A percentile compares a stretch with the other conserved stretches of the same genome.
Conservation (phyloP, 2,888 invertebrate genomes). For the Sinohyriopsis cumingii region DNA sequence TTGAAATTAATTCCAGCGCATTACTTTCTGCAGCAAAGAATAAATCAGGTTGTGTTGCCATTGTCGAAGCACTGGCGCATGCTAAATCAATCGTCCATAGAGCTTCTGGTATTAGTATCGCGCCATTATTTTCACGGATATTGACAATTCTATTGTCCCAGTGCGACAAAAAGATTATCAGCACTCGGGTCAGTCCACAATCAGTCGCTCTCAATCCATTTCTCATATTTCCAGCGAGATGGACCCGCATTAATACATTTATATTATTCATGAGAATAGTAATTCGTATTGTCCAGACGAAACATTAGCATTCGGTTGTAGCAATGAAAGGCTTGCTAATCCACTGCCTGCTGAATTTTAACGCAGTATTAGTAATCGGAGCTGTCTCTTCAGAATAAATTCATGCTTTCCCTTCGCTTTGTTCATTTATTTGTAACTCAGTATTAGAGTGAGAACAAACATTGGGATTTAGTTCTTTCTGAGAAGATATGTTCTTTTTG, state of each 20-base stretch:
- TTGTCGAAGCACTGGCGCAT: no score
- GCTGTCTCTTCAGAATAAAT: slow-evolving; percentile 47
- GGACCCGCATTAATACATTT: slow-evolving; percentile 33
- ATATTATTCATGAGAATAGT: slow-evolving; percentile 55
- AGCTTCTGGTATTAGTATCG: no score
- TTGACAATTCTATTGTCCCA: no score
- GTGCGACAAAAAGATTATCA: not conserved
- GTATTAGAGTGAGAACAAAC: no score
- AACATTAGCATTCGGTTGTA: slow-evolving; percentile 54
- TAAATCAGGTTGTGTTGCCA: no score
- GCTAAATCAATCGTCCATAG: no score
- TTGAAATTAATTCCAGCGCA: no score
- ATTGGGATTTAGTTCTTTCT: no score
- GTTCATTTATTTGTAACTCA: slow-evolving; percentile 41
- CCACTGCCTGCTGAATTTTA: slow-evolving; percentile 53
- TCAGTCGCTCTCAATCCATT: slow-evolving; percentile 26
- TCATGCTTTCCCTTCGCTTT: slow-evolving; percentile 43
- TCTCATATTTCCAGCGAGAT: slow-evolving; percentile 17
- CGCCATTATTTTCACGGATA: no score
- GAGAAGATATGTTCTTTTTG: no score
- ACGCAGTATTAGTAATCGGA: slow-evolving; percentile 54
- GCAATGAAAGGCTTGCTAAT: slow-evolving; percentile 51
- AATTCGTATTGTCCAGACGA: slow-evolving; percentile 56
- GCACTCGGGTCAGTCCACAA: slow-evolving; percentile 11
- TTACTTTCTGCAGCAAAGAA: no score